Percentiles rank a stretch among this genome's conserved stretches.
phyloP scores from a whole-genome alignment of 2,888 invertebrate genomes.

The Drosophila vallismaia region DNA sequence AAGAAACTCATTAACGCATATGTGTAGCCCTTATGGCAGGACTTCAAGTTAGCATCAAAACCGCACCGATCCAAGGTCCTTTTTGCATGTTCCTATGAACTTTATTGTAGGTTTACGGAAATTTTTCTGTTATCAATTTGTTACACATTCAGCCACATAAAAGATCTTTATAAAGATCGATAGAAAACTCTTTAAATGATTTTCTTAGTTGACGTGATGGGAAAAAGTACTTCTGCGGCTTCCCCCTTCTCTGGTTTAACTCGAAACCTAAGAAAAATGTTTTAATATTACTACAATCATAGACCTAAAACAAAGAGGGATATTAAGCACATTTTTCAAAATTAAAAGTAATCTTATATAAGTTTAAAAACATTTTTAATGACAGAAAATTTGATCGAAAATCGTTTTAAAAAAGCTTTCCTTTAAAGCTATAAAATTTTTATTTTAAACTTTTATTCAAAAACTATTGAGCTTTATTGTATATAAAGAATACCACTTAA shows the following conservation, averaged over 20 bases:
- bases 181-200: background rate
- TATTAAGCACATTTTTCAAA: too few relatives aligned
- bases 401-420: too few relatives aligned
- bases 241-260: background rate
- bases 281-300: too few relatives aligned
- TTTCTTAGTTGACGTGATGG: background rate
- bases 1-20: conserved; percentile 34
- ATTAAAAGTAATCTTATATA: too few relatives aligned
- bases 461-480: too few relatives aligned
- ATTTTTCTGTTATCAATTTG: too few relatives aligned
- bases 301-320: too few relatives aligned
- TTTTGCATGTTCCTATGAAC: background rate
- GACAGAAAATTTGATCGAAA: too few relatives aligned
- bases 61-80: conserved; percentile 7
- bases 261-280: background rate
- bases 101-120: background rate
- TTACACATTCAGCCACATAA: background rate
- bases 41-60: conserved; percentile 14
- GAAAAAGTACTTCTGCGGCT: conserved; percentile 1
- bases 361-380: too few relatives aligned
- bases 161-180: background rate
- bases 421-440: too few relatives aligned
- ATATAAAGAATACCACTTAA: too few relatives aligned
- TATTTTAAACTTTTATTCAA: too few relatives aligned
- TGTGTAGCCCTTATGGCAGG: conserved; percentile 27